These are phyloP conservation scores for Anorthoa munda DNA, from an alignment of 2,888 invertebrate species.

Conservation along the genomic window DNA sequence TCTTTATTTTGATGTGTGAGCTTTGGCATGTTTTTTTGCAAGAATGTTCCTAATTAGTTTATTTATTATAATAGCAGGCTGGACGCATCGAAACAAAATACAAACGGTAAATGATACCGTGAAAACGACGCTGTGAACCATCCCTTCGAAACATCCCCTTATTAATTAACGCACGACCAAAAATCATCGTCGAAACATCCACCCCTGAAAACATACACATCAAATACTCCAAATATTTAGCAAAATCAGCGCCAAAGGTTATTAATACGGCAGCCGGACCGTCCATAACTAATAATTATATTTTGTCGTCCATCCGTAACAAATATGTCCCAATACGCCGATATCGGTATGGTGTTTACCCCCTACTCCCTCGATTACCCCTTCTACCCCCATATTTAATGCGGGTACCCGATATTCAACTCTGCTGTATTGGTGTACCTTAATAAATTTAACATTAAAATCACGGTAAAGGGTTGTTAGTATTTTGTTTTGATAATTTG, in stretches of 20 bases:
- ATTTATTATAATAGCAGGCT: background rate
- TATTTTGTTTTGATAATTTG: conserved; percentile 64
- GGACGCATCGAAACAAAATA: background rate
- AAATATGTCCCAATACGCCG: conserved; percentile 68
- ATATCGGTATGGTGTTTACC: conserved; percentile 63
- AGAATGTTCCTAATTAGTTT: too few species aligned
- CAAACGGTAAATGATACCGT: background rate
- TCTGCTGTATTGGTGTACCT: conserved; percentile 65
- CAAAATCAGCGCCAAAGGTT: conserved; percentile 55
- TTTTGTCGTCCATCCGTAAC: conserved; percentile 68
- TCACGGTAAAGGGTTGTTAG: conserved; percentile 59
- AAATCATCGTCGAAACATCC: conserved; percentile 13
- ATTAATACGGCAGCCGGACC: conserved; percentile 60
- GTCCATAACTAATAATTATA: conserved; percentile 68
- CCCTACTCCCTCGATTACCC: conserved; percentile 28
- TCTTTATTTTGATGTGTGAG: background rate
- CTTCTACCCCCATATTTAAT: conserved; percentile 57
- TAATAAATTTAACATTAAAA: conserved; percentile 68
- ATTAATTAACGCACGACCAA: conserved; percentile 22
- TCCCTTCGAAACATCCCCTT: background rate
- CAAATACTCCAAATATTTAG: conserved; percentile 51
- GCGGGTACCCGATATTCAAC: conserved; percentile 66
- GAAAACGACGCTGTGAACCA: too few species aligned
- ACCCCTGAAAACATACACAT: conserved; percentile 28
- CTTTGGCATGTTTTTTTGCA: too few species aligned